These are phyloP conservation scores for Chrysaora quinquecirrha DNA, from an alignment of 30 jellyfish, hydroid and myxozoan species.

Conservation along the genomic window DNA sequence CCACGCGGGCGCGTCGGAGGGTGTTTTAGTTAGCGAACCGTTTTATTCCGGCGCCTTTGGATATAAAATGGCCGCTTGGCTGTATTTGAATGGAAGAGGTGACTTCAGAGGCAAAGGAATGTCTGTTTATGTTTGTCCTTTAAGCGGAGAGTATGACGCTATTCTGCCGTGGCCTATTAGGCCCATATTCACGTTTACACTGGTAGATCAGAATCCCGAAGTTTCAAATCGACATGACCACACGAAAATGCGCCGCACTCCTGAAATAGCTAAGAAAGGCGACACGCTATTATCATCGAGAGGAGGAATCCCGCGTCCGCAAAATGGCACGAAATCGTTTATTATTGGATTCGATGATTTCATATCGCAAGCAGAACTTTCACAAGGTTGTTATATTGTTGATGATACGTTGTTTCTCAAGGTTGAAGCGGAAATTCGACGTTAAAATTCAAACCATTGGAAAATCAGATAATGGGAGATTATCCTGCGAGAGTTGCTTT, in stretches of 20 bases:
- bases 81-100: slow-evolving; percentile 92
- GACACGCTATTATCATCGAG: slow-evolving; percentile 64
- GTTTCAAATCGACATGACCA: slow-evolving; percentile 68
- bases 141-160: slow-evolving; percentile 93
- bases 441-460: too few species aligned
- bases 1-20: slow-evolving; percentile 83
- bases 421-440: slow-evolving; percentile 67
- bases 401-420: slow-evolving; percentile 82
- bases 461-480: too few species aligned
- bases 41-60: slow-evolving; percentile 85
- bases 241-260: slow-evolving; percentile 81
- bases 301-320: slow-evolving; percentile 90
- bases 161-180: slow-evolving; percentile 88
- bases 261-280: slow-evolving; percentile 79
- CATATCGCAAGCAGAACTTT: slow-evolving; percentile 80
- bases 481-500: too few species aligned
- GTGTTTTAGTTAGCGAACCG: slow-evolving; percentile 73
- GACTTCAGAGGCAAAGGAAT: slow-evolving; percentile 75
- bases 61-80: slow-evolving; percentile 91
- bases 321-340: slow-evolving; percentile 73
- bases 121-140: slow-evolving; percentile 88
- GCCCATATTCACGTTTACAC: slow-evolving; percentile 78
- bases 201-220: slow-evolving; percentile 84
- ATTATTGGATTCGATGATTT: slow-evolving; percentile 93
- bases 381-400: slow-evolving; percentile 55